Conservation (phyloP, 1,140 invertebrate genomes). For the Bombus consobrinus region DNA sequence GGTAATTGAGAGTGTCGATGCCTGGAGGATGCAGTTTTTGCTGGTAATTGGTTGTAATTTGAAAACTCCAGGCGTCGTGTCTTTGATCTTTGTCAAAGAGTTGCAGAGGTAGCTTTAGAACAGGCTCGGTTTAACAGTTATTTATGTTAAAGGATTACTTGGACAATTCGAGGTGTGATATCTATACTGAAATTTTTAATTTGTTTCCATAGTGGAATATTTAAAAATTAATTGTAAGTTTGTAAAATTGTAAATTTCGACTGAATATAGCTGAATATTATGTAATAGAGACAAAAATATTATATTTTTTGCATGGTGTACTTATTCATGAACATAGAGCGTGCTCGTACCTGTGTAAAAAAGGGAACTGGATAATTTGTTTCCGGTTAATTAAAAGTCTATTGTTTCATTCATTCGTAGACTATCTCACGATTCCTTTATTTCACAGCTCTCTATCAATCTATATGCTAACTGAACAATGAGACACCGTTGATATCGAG, state of each 20-base stretch:
- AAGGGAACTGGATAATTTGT: background rate
- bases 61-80: background rate
- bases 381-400: slow-evolving; percentile 5
- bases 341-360: background rate
- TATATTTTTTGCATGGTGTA: background rate
- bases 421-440: slow-evolving; percentile 7
- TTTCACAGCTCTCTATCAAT: slow-evolving; percentile 14
- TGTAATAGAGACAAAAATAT: too few species aligned
- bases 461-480: background rate
- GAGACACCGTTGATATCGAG: background rate
- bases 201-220: too few species aligned
- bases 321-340: background rate
- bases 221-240: too few species aligned
- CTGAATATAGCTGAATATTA: too few species aligned
- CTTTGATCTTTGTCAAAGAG: background rate
- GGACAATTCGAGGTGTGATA: too few species aligned
- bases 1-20: slow-evolving; percentile 10
- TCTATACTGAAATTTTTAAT: too few species aligned
- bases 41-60: slow-evolving; percentile 1
- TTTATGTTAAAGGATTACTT: background rate
- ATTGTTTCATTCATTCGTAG: background rate
- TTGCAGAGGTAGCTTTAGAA: background rate
- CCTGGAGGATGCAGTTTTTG: background rate
- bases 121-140: background rate
- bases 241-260: too few species aligned